phyloP scores from a whole-genome alignment of 2,888 invertebrate species.

The Leptopilina syphax region DNA sequence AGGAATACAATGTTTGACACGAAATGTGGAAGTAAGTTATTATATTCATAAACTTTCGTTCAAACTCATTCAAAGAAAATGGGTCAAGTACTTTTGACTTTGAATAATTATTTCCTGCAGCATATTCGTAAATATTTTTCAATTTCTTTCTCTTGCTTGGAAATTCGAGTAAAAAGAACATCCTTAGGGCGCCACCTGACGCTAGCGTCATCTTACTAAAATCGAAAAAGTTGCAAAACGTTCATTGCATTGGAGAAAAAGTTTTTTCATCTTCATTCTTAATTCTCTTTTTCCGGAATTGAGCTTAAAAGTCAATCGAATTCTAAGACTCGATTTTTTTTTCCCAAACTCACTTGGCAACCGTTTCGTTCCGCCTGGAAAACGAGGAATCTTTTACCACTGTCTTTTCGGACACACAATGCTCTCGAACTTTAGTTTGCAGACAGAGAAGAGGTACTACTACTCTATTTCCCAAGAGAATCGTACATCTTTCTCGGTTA shows the following conservation, averaged over 20 bases:
- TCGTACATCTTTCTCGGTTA: slow-evolving; percentile 18
- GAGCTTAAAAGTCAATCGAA: slow-evolving; percentile 8
- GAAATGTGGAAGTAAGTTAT: too few relatives aligned
- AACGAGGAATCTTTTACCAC: not conserved
- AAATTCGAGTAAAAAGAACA: too few relatives aligned
- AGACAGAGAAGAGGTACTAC: slow-evolving; percentile 23
- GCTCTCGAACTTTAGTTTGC: slow-evolving; percentile 19
- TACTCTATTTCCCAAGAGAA: slow-evolving; percentile 26
- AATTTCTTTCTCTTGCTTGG: too few relatives aligned
- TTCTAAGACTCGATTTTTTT: not conserved
- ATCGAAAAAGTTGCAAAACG: not conserved
- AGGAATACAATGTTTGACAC: not conserved
- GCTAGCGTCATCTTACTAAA: not conserved
- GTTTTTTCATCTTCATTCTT: not conserved
- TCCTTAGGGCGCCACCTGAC: not conserved
- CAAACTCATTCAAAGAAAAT: too few relatives aligned
- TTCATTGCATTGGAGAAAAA: not conserved
- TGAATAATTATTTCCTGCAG: too few relatives aligned
- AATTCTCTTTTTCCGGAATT: not conserved
- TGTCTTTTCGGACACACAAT: slow-evolving; percentile 22
- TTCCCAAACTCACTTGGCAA: not conserved
- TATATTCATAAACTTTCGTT: too few relatives aligned
- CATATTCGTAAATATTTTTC: too few relatives aligned
- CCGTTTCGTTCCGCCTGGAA: not conserved
- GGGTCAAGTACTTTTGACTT: too few relatives aligned